A percentile compares a stretch with the other conserved stretches of the same genome.
Conservation (phyloP, 2,113 vertebrate species). For the Platichthys flesus region DNA sequence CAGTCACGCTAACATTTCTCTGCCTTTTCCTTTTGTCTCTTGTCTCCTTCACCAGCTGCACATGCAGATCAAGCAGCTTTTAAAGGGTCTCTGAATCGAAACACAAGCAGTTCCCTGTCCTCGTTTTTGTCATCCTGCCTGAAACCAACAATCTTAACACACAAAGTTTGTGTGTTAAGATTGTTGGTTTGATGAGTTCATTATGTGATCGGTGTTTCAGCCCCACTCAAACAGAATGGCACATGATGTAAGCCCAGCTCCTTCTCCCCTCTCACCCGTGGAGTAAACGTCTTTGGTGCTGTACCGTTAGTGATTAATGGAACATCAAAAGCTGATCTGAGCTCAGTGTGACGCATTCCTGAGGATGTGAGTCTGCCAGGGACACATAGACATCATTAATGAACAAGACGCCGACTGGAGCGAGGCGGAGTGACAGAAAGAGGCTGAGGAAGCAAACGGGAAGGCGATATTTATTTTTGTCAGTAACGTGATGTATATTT, state of each 20-base stretch:
- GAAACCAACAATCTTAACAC: slow-evolving; percentile 25
- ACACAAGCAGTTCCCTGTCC: slow-evolving; percentile 7
- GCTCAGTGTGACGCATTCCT: slow-evolving; percentile 70
- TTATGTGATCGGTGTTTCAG: slow-evolving; percentile 42
- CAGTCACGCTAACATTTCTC: slow-evolving; percentile 15
- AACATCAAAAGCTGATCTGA: slow-evolving; percentile 71
- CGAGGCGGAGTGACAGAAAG: slow-evolving; percentile 48
- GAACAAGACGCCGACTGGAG: slow-evolving; percentile 60
- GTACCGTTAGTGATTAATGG: slow-evolving; percentile 76
- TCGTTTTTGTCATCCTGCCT: slow-evolving; percentile 19
- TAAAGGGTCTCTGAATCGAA: slow-evolving; percentile 16
- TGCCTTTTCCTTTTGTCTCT: neutral
- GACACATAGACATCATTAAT: slow-evolving; percentile 77
- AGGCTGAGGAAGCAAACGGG: slow-evolving; percentile 40
- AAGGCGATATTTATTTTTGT: slow-evolving; percentile 54
- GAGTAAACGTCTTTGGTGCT: slow-evolving; percentile 71
- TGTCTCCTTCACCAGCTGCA: neutral
- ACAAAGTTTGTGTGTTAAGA: slow-evolving; percentile 11
- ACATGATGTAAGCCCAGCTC: slow-evolving; percentile 61
- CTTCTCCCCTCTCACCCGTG: slow-evolving; percentile 46
- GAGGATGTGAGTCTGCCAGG: slow-evolving; percentile 65
- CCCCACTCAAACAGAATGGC: slow-evolving; percentile 62
- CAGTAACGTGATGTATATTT: slow-evolving; percentile 58
- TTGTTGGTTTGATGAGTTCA: slow-evolving; percentile 26
- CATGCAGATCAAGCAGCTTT: slow-evolving; percentile 1